A percentile compares a stretch with the other conserved stretches of the same genome.
phyloP scores from a whole-genome alignment of 2,797 vertebrate species.

The Cygnus olor region DNA sequence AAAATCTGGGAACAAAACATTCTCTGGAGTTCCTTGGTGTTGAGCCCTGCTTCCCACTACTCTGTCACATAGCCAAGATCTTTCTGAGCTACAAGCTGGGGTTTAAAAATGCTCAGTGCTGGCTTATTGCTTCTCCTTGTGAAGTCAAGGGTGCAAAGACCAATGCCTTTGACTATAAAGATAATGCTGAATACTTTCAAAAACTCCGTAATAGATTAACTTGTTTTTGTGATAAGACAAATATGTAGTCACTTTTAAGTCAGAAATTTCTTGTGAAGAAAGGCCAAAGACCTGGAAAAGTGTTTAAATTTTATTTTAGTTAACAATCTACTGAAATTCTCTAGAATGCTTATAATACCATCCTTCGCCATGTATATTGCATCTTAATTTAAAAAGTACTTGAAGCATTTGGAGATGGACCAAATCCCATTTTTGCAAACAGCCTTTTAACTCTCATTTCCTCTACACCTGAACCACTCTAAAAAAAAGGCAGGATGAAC shows the following conservation, averaged over 20 bases:
- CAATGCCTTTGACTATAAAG: neutral
- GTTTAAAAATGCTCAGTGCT: neutral
- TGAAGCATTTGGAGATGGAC: neutral
- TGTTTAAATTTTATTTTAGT: neutral
- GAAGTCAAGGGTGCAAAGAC: neutral
- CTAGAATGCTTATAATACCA: neutral
- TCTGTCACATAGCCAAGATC: neutral
- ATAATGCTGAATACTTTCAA: neutral
- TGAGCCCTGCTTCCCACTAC: neutral
- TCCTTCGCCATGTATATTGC: neutral
- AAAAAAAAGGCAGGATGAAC: neutral
- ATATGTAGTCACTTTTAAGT: neutral
- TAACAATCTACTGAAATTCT: neutral
- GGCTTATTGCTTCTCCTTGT: neutral
- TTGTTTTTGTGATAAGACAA: neutral
- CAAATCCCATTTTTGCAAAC: neutral
- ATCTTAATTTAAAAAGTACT: neutral
- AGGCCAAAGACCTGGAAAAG: neutral
- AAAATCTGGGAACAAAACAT: neutral
- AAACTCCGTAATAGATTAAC: neutral
- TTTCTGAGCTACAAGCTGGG: neutral
- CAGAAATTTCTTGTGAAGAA: neutral
- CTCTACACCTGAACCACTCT: neutral
- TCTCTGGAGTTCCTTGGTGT: neutral
- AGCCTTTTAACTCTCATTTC: neutral